Conservation (phyloP, 2,888 invertebrate species). For the Drosophila neutralis region DNA sequence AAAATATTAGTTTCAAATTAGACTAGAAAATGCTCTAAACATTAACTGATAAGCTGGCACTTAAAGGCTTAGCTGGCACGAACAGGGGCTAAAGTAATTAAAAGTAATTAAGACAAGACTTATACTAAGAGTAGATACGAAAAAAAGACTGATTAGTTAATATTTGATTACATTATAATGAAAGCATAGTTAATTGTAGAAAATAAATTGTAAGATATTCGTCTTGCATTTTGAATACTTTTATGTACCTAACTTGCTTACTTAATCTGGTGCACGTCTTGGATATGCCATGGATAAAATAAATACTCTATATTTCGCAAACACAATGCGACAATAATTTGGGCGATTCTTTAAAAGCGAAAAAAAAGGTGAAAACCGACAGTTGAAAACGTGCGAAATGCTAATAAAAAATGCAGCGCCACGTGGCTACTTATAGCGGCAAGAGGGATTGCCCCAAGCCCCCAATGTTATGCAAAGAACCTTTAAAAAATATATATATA, state of each 20-base stretch:
- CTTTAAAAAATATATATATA: background rate
- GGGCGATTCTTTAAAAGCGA: conserved; percentile 14
- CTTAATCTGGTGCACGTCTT: background rate
- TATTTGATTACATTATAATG: background rate
- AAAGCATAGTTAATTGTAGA: background rate
- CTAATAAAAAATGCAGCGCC: conserved; percentile 70
- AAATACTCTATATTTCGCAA: conserved; percentile 3
- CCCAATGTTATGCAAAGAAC: conserved; percentile 1
- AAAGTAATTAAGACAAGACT: background rate
- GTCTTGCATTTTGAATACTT: background rate
- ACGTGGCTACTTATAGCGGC: conserved; percentile 31
- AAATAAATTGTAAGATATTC: background rate
- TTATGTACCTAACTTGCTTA: background rate
- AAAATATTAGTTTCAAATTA: background rate
- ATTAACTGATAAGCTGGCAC: background rate
- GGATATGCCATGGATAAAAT: conserved; percentile 5
- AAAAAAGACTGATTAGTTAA: background rate
- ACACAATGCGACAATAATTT: conserved; percentile 27
- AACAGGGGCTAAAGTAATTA: background rate
- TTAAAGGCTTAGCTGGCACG: background rate
- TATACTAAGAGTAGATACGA: background rate
- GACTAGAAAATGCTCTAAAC: conserved; percentile 27
- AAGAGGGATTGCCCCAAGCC: conserved; percentile 1
- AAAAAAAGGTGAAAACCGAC: conserved; percentile 19
- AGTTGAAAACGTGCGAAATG: conserved; percentile 65